A percentile compares a stretch with the other conserved stretches of the same genome.
These are phyloP conservation scores for Hucho hucho DNA, from an alignment of 2,113 vertebrate species.

Conservation along the genomic window DNA sequence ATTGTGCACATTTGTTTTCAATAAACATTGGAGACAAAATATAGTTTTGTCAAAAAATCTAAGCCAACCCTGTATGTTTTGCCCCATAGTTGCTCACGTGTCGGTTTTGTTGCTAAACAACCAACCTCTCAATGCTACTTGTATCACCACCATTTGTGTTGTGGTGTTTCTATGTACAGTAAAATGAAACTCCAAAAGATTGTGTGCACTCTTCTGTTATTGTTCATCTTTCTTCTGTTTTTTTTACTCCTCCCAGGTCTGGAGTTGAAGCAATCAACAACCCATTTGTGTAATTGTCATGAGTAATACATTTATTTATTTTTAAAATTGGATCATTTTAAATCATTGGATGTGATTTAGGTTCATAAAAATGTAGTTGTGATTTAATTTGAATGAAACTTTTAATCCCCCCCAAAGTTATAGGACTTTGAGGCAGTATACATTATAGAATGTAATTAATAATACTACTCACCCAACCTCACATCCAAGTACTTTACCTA, in stretches of 20 bases:
- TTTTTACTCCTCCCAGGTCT: slow-evolving; percentile 9
- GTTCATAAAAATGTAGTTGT: background rate
- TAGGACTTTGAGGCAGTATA: background rate
- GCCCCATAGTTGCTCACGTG: too few relatives aligned
- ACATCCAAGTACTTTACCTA: background rate
- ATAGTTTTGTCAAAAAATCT: too few relatives aligned
- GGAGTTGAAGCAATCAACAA: slow-evolving; percentile 41
- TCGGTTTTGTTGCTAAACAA: too few relatives aligned
- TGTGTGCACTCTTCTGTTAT: slow-evolving; percentile 9
- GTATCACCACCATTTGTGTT: slow-evolving; percentile 16
- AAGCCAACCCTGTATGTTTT: too few relatives aligned
- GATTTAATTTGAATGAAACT: too few relatives aligned
- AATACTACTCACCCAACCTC: background rate
- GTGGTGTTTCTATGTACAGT: slow-evolving; percentile 37
- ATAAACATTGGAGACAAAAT: too few relatives aligned
- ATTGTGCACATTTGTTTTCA: too few relatives aligned
- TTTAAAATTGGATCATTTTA: too few relatives aligned
- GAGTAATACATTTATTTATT: slow-evolving; percentile 52
- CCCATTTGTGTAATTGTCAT: slow-evolving; percentile 44
- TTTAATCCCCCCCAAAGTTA: too few relatives aligned
- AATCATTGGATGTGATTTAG: background rate
- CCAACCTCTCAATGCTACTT: background rate
- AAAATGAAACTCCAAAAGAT: slow-evolving; percentile 20
- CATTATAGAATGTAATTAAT: background rate
- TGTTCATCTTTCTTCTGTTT: background rate